A percentile compares a stretch with the other conserved stretches of the same genome.
Conservation (phyloP, 2,797 vertebrate species). For the Enteromius mattozi region DNA sequence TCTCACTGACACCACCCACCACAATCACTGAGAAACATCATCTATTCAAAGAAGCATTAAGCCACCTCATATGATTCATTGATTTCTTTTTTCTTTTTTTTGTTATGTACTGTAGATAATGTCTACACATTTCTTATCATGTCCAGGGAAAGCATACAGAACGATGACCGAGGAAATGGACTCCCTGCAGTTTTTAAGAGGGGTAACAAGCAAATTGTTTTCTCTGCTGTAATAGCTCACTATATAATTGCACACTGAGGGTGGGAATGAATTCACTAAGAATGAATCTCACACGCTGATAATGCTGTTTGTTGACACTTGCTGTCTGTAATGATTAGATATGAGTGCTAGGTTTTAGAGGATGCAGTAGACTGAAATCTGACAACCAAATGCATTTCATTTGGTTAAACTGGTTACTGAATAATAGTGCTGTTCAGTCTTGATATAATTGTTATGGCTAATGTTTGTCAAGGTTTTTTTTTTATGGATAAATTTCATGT, state of each 20-base stretch:
- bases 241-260: neutral
- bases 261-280: constrained; percentile 13
- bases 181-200: constrained; percentile 22
- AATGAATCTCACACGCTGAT: neutral
- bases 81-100: neutral
- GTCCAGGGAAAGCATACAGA: constrained; percentile 1
- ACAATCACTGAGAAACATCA: constrained; percentile 4
- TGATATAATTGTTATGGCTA: neutral
- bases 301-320: neutral
- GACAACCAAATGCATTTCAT: constrained; percentile 6
- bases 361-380: neutral
- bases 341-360: neutral
- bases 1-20: constrained; percentile 21
- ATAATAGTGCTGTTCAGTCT: neutral
- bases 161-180: constrained; percentile 1
- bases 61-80: constrained; percentile 1
- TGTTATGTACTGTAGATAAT: neutral
- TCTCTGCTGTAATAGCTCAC: neutral
- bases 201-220: constrained; percentile 13
- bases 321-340: neutral
- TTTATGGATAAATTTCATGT: neutral
- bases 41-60: constrained; percentile 13
- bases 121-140: constrained; percentile 22
- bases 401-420: neutral
- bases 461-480: neutral